phyloP scores from a whole-genome alignment of 2,113 vertebrate genomes.

The Picathartes gymnocephalus region DNA sequence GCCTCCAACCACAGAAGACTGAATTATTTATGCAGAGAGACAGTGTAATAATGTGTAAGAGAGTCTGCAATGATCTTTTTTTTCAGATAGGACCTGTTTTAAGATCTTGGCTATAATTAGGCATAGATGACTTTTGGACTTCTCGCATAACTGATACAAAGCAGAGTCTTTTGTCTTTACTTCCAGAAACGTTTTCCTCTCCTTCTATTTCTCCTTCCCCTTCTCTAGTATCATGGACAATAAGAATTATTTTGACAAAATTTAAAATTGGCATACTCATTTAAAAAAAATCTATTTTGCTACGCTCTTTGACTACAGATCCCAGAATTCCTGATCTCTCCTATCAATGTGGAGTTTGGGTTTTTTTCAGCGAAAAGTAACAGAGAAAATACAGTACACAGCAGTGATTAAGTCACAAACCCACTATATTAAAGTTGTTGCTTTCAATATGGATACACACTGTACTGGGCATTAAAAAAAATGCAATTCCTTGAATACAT shows the following conservation, averaged over 20 bases:
- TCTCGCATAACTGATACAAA: not conserved
- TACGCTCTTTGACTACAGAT: not conserved
- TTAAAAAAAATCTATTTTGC: not conserved
- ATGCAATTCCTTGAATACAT: not conserved
- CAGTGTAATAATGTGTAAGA: not conserved
- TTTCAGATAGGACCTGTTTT: not conserved
- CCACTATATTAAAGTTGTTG: not conserved
- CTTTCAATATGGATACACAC: not conserved
- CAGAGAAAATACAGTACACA: not conserved
- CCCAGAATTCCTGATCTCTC: not conserved
- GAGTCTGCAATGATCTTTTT: not conserved
- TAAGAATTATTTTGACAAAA: not conserved
- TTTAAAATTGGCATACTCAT: not conserved
- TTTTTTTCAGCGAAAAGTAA: not conserved
- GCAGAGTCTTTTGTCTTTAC: not conserved
- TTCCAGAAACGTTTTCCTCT: not conserved
- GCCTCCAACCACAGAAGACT: not conserved
- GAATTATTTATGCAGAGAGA: not conserved
- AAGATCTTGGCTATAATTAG: not conserved
- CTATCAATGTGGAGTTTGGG: not conserved
- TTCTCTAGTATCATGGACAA: not conserved
- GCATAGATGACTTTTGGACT: not conserved
- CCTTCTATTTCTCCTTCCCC: not conserved
- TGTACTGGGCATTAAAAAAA: not conserved
- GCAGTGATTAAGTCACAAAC: not conserved